A percentile compares a stretch with the other conserved stretches of the same genome.
phyloP scores from a whole-genome alignment of 2,888 invertebrate genomes.

The Steinernema scapterisci region DNA sequence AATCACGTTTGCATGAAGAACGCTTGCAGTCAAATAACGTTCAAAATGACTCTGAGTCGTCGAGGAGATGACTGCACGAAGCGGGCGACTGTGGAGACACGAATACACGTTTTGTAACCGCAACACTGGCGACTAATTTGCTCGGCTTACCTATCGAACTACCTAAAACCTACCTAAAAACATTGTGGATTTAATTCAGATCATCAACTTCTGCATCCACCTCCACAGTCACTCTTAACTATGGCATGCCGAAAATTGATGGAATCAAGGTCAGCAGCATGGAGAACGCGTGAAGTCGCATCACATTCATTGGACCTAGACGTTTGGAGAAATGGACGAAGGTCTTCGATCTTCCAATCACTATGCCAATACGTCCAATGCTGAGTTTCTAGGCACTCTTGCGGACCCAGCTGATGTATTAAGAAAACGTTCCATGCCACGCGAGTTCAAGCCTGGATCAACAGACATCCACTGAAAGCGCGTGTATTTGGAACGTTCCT shows the following conservation, averaged over 20 bases:
- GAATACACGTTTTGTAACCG: no score
- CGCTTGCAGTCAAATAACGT: no score
- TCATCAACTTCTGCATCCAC: slow-evolving; percentile 55
- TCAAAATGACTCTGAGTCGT: no score
- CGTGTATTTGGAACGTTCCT: no score
- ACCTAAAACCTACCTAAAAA: no score
- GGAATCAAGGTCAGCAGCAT: slow-evolving; percentile 55
- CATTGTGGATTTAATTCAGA: slow-evolving; percentile 43
- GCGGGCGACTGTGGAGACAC: no score
- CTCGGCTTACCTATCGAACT: no score
- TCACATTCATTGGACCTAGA: slow-evolving; percentile 48
- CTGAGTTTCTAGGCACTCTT: slow-evolving; percentile 59
- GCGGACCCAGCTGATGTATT: slow-evolving; percentile 59
- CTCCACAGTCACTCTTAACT: slow-evolving; percentile 40
- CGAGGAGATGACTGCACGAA: no score
- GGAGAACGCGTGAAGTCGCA: slow-evolving; percentile 47
- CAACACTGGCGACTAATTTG: no score
- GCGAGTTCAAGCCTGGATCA: slow-evolving; percentile 62
- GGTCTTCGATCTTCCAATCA: slow-evolving; percentile 37
- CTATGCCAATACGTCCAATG: slow-evolving; percentile 56
- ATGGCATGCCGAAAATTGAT: slow-evolving; percentile 47
- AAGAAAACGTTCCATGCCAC: slow-evolving; percentile 61
- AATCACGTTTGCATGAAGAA: no score
- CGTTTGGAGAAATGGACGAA: slow-evolving; percentile 32
- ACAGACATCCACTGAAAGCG: no score